Base-by-base conservation (phyloP, 1,140 invertebrate genomes). In the Trachymyrmex cornetzi region DNA sequence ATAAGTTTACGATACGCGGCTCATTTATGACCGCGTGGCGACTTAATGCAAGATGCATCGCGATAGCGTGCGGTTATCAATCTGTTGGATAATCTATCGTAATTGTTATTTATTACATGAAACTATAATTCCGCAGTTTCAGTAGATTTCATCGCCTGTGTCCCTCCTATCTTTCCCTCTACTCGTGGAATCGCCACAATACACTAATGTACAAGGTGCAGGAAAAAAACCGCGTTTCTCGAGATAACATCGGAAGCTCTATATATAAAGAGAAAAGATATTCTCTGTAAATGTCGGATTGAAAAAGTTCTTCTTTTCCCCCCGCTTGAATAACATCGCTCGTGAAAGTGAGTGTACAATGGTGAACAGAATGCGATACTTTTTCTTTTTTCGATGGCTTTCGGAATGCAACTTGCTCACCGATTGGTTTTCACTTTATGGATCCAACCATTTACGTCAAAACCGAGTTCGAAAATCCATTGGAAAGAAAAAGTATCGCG, bases 1-100 rank as follows among this genome's bases (percentile, higher is more conserved):
- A 38, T 66, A n/a, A 61, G 44, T 66, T 72, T 71, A 85, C 57
- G 44, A 88, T 44, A 4, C 24, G 22, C 44, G 59, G 24, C 24
- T 22, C 69, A 44, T 75, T 75, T 84, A 34, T 14, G 57, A 59
- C 24, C 69, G 55, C 12, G 55, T 48, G 24, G 69, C 55, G 27
- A 84, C 24, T 75, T 75, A 63, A 84, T 61, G 24, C 19, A 19
- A 84, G 55, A 84, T 50, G n/a, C 69, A 22, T 69, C 50, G 50
- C 22, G 74, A 72, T 86, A 81, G 14, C 48, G 50, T 27, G 53
- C 53, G 48, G 61, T 66, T 81, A 89, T 86, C 79, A 86, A 86
- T 84, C 53, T 11, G 53, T 75, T 74, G 34, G 24, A 48, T 84
- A 84, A 84, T 75, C 55, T 30, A 75, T 84, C 74, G 14, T 74